Evolutionary conservation across 2,797 vertebrate species (phyloP), one percentile per base, ranked within the genome.

Genomic region (Melanotaenia pygmaea): DNA sequence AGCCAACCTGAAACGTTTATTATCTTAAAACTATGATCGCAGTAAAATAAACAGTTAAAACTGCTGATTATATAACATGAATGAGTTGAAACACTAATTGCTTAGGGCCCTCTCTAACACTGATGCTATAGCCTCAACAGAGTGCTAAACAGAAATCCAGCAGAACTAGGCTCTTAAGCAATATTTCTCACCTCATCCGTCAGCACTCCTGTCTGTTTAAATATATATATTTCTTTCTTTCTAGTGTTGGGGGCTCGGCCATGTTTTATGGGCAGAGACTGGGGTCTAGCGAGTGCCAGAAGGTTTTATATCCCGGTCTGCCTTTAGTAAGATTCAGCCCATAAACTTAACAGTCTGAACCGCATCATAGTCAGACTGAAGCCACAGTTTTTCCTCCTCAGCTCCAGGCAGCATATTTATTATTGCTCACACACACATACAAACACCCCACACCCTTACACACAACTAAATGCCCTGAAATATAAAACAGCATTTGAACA

Each of bases 261-360:
- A 63, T 79, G 65, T 84, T 79, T 70, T 81, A 86, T 64, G 74
- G 86, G 76, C 76, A 75, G 76, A 72, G 81, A 45, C 85, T 70
- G 82, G 89, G 84, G 86, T 89, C 81, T 86, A 81, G 78, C 45
- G 26, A 79, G 64, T 64, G 78, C 72, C 72, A 64, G 67, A 74
- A 65, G 47, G 38, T 89, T 91, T 92, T 89, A 90, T 70, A 73
- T 84, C 82, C 53, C 67, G 20, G 81, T 86, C 88, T 94, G 89
- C 81, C 84, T 84, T 87, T 83, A 82, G 80, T 86, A 45, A 89
- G 77, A 88, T 84, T 67, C 72, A 90, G 84, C 65, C 74, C 60
- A 62, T 93, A 91, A 93, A 94, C 88, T 86, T 89, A 85, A 89
- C 78, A 87, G 79, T 86, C 87, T 86, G 32, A 76, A 93, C 91